Conservation (phyloP, 1,140 invertebrate genomes). For the Drosophila mauritiana region DNA sequence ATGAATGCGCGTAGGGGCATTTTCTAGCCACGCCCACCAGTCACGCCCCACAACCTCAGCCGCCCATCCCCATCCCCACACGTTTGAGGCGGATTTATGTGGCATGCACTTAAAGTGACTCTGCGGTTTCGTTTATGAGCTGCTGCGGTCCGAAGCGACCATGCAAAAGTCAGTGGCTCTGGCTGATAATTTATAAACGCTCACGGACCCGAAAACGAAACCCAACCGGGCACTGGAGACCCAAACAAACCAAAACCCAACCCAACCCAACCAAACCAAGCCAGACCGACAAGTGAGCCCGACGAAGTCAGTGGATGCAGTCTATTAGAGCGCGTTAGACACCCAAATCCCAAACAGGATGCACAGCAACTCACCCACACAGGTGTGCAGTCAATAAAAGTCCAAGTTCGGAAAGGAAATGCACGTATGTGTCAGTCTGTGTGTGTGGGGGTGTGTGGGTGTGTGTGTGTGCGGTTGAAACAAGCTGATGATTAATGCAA, state of each 20-base stretch:
- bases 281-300: conserved; percentile 42
- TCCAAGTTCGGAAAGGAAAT: conserved; percentile 47
- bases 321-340: conserved; percentile 79
- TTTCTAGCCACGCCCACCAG: no score
- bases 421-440: background rate
- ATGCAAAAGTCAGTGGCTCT: conserved; percentile 73
- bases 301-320: conserved; percentile 63
- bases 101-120: conserved; percentile 72
- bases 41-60: no score
- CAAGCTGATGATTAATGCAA: conserved; percentile 79
- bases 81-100: conserved; percentile 56
- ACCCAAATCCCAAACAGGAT: background rate
- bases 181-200: conserved; percentile 76
- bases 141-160: conserved; percentile 71
- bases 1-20: background rate
- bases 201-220: conserved; percentile 36
- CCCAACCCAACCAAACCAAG: conserved; percentile 24
- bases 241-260: conserved; percentile 5
- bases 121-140: conserved; percentile 75
- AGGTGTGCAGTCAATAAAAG: conserved; percentile 67
- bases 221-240: background rate
- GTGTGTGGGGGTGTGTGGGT: background rate
- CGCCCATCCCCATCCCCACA: background rate
- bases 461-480: conserved; percentile 55
- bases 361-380: background rate